Evolutionary conservation across 1,140 invertebrate genomes (phyloP), one percentile per base, ranked within the genome.

Genomic region (Goniozus legneri): DNA sequence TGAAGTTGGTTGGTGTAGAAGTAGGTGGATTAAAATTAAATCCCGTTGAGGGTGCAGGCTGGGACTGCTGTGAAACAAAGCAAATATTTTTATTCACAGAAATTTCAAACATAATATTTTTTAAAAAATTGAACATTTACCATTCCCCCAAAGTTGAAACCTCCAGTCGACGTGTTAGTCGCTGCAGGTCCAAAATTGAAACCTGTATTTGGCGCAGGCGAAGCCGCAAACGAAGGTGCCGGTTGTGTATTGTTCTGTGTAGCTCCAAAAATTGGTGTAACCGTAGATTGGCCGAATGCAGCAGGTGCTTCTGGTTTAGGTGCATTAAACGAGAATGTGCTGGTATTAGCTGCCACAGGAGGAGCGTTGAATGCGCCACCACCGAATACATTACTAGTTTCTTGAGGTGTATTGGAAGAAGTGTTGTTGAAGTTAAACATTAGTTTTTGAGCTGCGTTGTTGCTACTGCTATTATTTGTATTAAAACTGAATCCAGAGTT

Each of bases 1-100:
- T 77, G 39, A 71, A 76, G 0, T 64, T 63, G 19, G 73, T 72
- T 42, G 55, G 54, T 24, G 64, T 21, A 39, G 50, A 31, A 15
- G 2, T 37, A n/a, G 67, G 58, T 30, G 67, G 52, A 60, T 66
- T 73, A 34, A 72, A 75, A 21, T 66, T 70, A 42, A 64, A 76
- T 35, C 65, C 56, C 38, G 50, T 49, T 12, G 62, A 43, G 14
- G 67, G 46, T 12, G 36, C 69, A 35, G n/a, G 60, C 15, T 43
- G 60, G 22, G 30, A 55, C 34, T n/a, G n/a, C n/a, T n/a, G n/a
- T n/a, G n/a, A n/a, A n/a, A n/a, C n/a, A n/a, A n/a, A 50, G 38
- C 24, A 13, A 24, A 37, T 2, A 13, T 33, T 12, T 14, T 3
- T 18, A 30, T 10, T 30, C n/a, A n/a, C n/a, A n/a, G n/a, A n/a